phyloP scores from a whole-genome alignment of 2,888 invertebrate genomes.

The Timandra comae region DNA sequence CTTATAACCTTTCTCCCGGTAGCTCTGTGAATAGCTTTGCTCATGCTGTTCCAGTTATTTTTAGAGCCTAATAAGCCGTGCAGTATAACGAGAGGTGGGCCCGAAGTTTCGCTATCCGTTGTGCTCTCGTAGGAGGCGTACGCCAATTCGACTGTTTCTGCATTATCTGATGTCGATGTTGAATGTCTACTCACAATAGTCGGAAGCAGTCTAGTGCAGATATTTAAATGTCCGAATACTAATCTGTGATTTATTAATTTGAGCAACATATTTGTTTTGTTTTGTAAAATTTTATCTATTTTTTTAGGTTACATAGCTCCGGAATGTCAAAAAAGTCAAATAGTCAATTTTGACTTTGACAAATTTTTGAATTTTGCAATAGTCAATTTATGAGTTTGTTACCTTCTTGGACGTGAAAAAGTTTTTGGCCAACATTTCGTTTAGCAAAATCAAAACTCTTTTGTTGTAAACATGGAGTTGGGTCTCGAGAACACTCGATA shows the following conservation, averaged over 20 bases:
- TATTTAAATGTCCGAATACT: constrained; percentile 23
- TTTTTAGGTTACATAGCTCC: no score
- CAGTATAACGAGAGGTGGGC: constrained; percentile 85
- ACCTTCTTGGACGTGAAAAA: no score
- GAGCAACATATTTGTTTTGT: constrained; percentile 39
- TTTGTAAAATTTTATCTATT: constrained; percentile 8
- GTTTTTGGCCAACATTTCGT: no score
- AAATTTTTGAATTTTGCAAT: constrained; percentile 10
- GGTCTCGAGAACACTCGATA: no score
- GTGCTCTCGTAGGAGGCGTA: constrained; percentile 81
- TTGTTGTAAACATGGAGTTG: no score
- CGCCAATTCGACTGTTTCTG: constrained; percentile 79
- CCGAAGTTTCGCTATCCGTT: constrained; percentile 37
- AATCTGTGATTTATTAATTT: constrained; percentile 33
- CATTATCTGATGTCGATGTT: constrained; percentile 40
- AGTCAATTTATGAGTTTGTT: no score
- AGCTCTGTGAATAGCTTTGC: constrained; percentile 83
- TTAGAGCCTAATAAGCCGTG: constrained; percentile 96
- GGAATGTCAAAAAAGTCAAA: constrained; percentile 12
- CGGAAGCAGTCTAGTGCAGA: constrained; percentile 26
- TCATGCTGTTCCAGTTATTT: constrained; percentile 93
- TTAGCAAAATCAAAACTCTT: no score
- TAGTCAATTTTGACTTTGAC: constrained; percentile 2
- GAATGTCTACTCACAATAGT: constrained; percentile 26
- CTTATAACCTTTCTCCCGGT: constrained; percentile 86